phyloP scores from a whole-genome alignment of 1,140 invertebrate species.

The Diabrotica undecimpunctata region DNA sequence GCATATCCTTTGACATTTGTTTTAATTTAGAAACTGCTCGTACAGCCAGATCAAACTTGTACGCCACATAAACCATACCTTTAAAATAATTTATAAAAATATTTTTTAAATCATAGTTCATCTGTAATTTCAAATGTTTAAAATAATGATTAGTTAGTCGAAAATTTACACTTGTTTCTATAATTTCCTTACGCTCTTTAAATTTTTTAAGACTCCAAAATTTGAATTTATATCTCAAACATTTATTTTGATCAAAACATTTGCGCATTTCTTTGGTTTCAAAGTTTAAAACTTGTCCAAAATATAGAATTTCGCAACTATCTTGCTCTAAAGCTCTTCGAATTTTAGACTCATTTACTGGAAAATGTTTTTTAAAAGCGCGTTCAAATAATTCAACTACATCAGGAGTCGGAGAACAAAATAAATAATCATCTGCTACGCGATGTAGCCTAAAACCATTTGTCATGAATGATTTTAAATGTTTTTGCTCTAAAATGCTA shows the following conservation, averaged over 20 bases:
- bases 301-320: slow-evolving; percentile 13
- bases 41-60: slow-evolving; percentile 22
- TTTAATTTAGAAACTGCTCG: slow-evolving; percentile 10
- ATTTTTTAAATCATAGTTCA: slow-evolving; percentile 11
- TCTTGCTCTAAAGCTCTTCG: neutral
- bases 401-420: slow-evolving; percentile 5
- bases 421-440: slow-evolving; percentile 24
- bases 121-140: slow-evolving; percentile 19
- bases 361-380: neutral
- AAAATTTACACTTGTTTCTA: slow-evolving; percentile 7
- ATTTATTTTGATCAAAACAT: slow-evolving; percentile 4
- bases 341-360: slow-evolving; percentile 17
- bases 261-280: slow-evolving; percentile 15
- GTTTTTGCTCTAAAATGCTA: slow-evolving; percentile 14
- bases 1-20: slow-evolving; percentile 7
- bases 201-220: slow-evolving; percentile 18
- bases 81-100: slow-evolving; percentile 22
- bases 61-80: slow-evolving; percentile 22
- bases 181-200: neutral
- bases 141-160: slow-evolving; percentile 20
- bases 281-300: slow-evolving; percentile 21
- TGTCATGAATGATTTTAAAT: slow-evolving; percentile 8
- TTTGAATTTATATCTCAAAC: slow-evolving; percentile 22
- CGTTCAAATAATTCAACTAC: slow-evolving; percentile 10
- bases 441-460: slow-evolving; percentile 14